Percentiles rank a stretch among this genome's conserved stretches.
These are phyloP conservation scores for Apantesis nais DNA, from an alignment of 2,888 invertebrate species.

Conservation along the genomic window DNA sequence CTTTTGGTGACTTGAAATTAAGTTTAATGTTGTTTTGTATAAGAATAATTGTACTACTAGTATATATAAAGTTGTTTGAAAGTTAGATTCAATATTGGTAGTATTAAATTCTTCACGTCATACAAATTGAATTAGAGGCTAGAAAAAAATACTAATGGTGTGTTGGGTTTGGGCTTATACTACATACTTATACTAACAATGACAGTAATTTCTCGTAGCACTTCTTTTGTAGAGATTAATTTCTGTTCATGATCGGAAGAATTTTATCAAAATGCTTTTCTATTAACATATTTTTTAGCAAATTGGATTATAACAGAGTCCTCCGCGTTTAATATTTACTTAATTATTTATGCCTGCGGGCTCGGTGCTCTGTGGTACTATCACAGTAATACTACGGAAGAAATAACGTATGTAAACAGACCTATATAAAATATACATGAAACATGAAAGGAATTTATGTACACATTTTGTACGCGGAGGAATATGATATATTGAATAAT, in stretches of 20 bases:
- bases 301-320: slow-evolving; percentile 45
- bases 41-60: no score
- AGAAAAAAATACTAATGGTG: no score
- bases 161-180: no score
- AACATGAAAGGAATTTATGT: background rate
- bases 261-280: slow-evolving; percentile 50
- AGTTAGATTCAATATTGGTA: no score
- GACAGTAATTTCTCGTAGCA: slow-evolving; percentile 61
- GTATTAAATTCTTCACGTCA: no score
- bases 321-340: slow-evolving; percentile 41
- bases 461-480: background rate
- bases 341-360: slow-evolving; percentile 43
- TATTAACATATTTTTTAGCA: slow-evolving; percentile 39
- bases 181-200: no score
- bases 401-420: slow-evolving; percentile 24
- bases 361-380: slow-evolving; percentile 12
- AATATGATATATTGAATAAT: background rate
- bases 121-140: no score
- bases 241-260: slow-evolving; percentile 49
- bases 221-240: slow-evolving; percentile 59
- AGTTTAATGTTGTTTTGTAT: background rate
- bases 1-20: background rate
- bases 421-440: slow-evolving; percentile 17
- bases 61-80: background rate
- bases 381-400: slow-evolving; percentile 17